Conservation (phyloP, 1,140 invertebrate species). For the Himalopsyche phryganea region DNA sequence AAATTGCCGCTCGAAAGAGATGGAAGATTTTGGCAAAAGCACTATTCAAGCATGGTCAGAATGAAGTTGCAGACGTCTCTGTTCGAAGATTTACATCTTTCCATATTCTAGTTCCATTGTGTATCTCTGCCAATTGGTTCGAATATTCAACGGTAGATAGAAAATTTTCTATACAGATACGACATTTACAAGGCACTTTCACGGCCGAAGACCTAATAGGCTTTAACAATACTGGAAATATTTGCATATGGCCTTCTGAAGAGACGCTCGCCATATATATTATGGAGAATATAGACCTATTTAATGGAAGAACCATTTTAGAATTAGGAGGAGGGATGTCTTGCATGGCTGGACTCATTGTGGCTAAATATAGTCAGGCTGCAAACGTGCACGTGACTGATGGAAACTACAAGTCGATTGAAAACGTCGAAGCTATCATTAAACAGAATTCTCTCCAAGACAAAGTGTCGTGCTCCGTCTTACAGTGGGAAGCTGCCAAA, state of each 20-base stretch:
- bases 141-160: slow-evolving; percentile 33
- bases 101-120: slow-evolving; percentile 47
- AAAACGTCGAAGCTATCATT: slow-evolving; percentile 68
- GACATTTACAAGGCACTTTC: slow-evolving; percentile 58
- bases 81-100: slow-evolving; percentile 58
- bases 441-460: slow-evolving; percentile 57
- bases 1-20: slow-evolving; percentile 55
- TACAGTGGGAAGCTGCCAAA: slow-evolving; percentile 51
- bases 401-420: slow-evolving; percentile 72
- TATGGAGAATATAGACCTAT: slow-evolving; percentile 63
- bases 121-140: slow-evolving; percentile 42
- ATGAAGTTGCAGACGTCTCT: slow-evolving; percentile 48
- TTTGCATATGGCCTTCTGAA: slow-evolving; percentile 88
- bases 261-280: slow-evolving; percentile 77
- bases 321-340: slow-evolving; percentile 86
- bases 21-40: slow-evolving; percentile 69
- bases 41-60: slow-evolving; percentile 51
- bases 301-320: slow-evolving; percentile 64
- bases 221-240: slow-evolving; percentile 89
- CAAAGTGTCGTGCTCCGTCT: slow-evolving; percentile 40
- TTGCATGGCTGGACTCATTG: slow-evolving; percentile 72
- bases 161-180: slow-evolving; percentile 13
- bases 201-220: slow-evolving; percentile 72
- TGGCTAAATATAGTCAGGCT: slow-evolving; percentile 64
- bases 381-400: slow-evolving; percentile 67